Conservation (phyloP, 2,888 invertebrate genomes). For the Aspidiotus rigidus region DNA sequence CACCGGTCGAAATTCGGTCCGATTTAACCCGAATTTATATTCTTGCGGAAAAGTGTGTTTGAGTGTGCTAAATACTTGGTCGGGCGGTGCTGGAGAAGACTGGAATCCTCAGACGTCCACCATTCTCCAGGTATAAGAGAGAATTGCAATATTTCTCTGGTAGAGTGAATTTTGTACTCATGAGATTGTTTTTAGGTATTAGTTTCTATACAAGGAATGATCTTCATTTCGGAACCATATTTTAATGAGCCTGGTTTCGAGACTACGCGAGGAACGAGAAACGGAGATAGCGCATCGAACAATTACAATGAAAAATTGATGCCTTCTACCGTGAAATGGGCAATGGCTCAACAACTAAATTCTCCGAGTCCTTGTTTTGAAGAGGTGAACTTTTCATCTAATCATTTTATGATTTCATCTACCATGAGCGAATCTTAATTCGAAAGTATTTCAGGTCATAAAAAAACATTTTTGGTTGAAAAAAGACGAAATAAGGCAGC, state of each 20-base stretch:
- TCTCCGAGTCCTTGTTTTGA: conserved; percentile 86
- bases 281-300: conserved; percentile 77
- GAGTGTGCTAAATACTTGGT: conserved; percentile 92
- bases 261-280: conserved; percentile 74
- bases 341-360: conserved; percentile 85
- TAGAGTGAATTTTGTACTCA: not conserved
- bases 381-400: conserved; percentile 51
- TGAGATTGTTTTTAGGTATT: conserved; percentile 54
- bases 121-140: conserved; percentile 60
- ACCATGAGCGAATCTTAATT: not conserved
- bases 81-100: conserved; percentile 90
- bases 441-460: conserved; percentile 55
- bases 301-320: conserved; percentile 94
- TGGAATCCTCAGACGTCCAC: conserved; percentile 88
- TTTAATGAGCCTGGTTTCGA: conserved; percentile 94
- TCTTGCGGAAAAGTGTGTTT: conserved; percentile 93
- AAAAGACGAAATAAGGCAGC: conserved; percentile 75
- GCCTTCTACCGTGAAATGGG: conserved; percentile 91
- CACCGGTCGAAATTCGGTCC: conserved; percentile 75
- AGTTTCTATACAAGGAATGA: conserved; percentile 85
- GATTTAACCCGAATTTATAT: conserved; percentile 88
- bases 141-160: not conserved
- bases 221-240: conserved; percentile 85
- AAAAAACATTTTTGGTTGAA: conserved; percentile 92
- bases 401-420: not conserved